Conservation (phyloP, 2,113 vertebrate genomes). For the Spizaetus ornatus region DNA sequence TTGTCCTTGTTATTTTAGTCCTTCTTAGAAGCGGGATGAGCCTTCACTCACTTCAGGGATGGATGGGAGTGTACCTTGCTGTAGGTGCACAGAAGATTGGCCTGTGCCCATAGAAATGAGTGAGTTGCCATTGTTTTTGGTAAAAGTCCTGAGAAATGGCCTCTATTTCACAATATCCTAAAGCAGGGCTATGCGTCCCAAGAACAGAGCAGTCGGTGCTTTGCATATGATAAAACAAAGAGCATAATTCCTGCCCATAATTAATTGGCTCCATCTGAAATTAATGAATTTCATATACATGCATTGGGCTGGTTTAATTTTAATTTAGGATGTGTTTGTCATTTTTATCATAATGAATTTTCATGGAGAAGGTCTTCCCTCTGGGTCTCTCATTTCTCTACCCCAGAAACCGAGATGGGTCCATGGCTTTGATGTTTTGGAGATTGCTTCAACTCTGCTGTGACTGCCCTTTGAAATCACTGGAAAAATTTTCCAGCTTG, state of each 20-base stretch:
- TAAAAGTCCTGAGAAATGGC: background rate
- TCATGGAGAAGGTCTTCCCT: slow-evolving; percentile 36
- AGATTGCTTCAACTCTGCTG: background rate
- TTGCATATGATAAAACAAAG: slow-evolving; percentile 31
- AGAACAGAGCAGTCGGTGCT: background rate
- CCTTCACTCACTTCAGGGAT: background rate
- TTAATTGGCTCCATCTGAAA: slow-evolving; percentile 58
- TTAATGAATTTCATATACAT: slow-evolving; percentile 50
- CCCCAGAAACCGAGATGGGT: background rate
- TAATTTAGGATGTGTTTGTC: slow-evolving; percentile 51
- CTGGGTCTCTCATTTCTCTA: background rate
- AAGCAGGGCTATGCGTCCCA: background rate
- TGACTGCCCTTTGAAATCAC: background rate
- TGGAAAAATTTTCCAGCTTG: background rate
- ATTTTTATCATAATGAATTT: slow-evolving; percentile 51
- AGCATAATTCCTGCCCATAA: slow-evolving; percentile 42
- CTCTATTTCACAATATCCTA: background rate
- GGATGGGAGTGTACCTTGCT: background rate
- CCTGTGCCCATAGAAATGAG: background rate
- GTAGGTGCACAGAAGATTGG: background rate
- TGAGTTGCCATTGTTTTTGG: background rate
- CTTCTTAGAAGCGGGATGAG: background rate
- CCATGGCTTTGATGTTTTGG: background rate
- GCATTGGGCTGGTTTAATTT: slow-evolving; percentile 6
- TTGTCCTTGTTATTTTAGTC: background rate